Evolutionary conservation across 2,888 invertebrate species (phyloP).

Genomic region (Scaptomyza parva): DNA sequence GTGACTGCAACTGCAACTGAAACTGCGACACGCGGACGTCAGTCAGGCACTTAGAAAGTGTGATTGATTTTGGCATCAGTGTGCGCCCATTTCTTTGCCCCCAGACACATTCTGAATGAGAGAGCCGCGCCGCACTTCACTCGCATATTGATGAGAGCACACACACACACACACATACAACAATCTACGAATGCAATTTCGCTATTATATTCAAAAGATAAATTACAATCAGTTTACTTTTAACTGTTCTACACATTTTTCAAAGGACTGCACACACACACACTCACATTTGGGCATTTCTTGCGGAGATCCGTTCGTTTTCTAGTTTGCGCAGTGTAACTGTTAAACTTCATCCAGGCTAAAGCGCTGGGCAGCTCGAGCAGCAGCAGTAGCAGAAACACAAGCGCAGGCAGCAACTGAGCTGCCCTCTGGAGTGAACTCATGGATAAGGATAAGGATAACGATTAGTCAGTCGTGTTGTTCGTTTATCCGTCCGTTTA

Average conservation of each 20-base stretch:
- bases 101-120: conserved; percentile 73
- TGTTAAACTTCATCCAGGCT: conserved; percentile 76
- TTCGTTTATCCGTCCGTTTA: conserved; percentile 9
- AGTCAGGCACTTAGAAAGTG: conserved; percentile 76
- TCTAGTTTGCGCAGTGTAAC: conserved; percentile 61
- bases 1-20: conserved; percentile 28
- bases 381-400: conserved; percentile 29
- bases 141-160: conserved; percentile 62
- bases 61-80: conserved; percentile 81
- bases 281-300: conserved; percentile 77
- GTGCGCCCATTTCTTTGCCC: conserved; percentile 74
- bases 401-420: conserved; percentile 15
- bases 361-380: conserved; percentile 29
- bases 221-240: neutral
- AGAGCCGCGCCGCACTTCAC: conserved; percentile 47
- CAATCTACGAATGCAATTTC: neutral
- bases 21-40: conserved; percentile 26
- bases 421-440: conserved; percentile 6
- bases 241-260: neutral
- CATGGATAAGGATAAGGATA: conserved; percentile 11
- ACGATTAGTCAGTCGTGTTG: neutral
- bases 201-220: neutral
- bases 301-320: conserved; percentile 77
- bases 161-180: conserved; percentile 17
- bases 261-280: conserved; percentile 58